Conservation (phyloP, 2,888 invertebrate species). For the Orthosia incerta region DNA sequence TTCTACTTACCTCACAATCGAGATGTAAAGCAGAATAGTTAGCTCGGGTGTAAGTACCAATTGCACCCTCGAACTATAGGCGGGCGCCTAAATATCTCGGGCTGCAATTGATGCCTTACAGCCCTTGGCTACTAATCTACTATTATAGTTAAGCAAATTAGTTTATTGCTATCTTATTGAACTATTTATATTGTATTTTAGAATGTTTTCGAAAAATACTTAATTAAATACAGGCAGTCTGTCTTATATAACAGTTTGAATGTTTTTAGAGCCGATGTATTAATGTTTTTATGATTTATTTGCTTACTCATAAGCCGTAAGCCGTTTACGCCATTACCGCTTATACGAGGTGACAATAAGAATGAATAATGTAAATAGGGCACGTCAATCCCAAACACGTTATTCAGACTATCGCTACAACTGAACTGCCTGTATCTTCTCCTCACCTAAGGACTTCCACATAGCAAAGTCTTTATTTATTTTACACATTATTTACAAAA, state of each 20-base stretch:
- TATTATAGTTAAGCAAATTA: background rate
- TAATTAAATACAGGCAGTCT: slow-evolving; percentile 31
- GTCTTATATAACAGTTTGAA: slow-evolving; percentile 6
- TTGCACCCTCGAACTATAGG: too few relatives aligned
- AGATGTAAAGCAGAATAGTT: too few relatives aligned
- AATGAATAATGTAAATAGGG: background rate
- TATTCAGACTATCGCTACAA: background rate
- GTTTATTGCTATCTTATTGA: slow-evolving; percentile 21
- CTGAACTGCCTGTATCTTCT: slow-evolving; percentile 38
- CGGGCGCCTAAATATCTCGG: too few relatives aligned
- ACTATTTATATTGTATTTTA: slow-evolving; percentile 35
- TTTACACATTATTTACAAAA: slow-evolving; percentile 39
- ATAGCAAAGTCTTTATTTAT: slow-evolving; percentile 27
- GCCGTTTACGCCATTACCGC: background rate
- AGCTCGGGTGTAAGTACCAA: too few relatives aligned
- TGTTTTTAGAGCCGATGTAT: background rate
- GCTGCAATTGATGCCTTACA: too few relatives aligned
- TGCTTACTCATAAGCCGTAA: background rate
- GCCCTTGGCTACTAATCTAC: too few relatives aligned
- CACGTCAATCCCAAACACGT: background rate
- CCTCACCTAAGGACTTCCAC: slow-evolving; percentile 17
- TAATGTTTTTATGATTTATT: background rate
- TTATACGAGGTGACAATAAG: background rate
- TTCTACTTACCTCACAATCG: too few relatives aligned
- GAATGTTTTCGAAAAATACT: slow-evolving; percentile 32